Evolutionary conservation across 2,888 invertebrate species (phyloP), one percentile per base, ranked within the genome.

Genomic region (Amblyteles armatorius): DNA sequence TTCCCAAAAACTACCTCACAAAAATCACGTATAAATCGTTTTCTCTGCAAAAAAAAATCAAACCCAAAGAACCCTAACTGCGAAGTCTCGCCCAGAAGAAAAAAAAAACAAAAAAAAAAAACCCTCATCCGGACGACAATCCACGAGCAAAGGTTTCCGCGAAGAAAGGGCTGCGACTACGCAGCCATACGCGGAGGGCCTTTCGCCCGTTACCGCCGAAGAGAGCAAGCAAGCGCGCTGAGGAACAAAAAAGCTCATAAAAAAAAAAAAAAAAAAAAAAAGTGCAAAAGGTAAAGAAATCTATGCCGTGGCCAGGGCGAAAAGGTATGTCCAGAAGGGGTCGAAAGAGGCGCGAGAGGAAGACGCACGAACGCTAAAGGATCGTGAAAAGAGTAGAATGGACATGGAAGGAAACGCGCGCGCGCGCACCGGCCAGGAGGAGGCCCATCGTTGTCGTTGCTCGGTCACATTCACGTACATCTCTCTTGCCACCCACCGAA

Each of bases 381-480:
- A 87, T 89, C 65, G 13, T 71, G 29, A 55, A 89, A 86, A 85
- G 76, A 81, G 76, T 22, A 78, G 60, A 9, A 68, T 7, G 50
- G 57, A 36, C 69, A n/a, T 57, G 76, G 71, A 50, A 57, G 50
- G 52, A 40, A 29, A 63, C 48, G 33, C 87, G 33, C 87, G 33
- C 87, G 87, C 88, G 84, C 79, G 67, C 91, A 71, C 91, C 89
- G 90, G 90, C 90, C 90, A 89, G 90, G 90, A 90, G 91, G 91
- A 90, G 89, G 90, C 87, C 87, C 87, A 87, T 83, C 90, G 89
- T 90, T 90, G 90, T 90, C 85, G 80, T 65, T 72, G 79, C 83
- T 89, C 90, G 88, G 92, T 79, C 92, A 92, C 92, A 92, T 92
- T 92, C 92, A 92, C 92, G 91, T 91, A 92, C 90, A 92, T 68